phyloP scores from a whole-genome alignment of 2,797 vertebrate species.

The Fringilla coelebs region DNA sequence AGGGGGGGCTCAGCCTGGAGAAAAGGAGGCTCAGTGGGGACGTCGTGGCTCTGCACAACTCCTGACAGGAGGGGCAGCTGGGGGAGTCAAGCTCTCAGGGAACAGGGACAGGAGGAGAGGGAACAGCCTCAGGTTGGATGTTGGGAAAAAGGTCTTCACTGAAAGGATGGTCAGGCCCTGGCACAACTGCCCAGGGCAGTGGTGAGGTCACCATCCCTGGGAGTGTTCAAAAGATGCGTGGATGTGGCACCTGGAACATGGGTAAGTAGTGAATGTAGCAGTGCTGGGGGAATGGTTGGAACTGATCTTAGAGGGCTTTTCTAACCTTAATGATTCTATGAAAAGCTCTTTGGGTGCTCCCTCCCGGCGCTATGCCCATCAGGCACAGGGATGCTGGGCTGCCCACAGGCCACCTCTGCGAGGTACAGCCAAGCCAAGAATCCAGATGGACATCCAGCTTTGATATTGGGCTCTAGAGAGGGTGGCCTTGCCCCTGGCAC shows the following conservation, averaged over 20 bases:
- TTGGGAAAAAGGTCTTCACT: rapidly evolving
- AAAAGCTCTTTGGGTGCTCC: not conserved
- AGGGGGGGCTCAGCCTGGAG: not conserved
- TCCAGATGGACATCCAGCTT: not conserved
- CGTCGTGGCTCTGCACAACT: not conserved
- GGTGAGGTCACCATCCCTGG: not conserved
- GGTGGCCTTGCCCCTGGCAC: not conserved
- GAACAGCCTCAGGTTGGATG: rapidly evolving
- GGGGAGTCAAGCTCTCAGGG: rapidly evolving
- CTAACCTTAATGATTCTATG: not conserved
- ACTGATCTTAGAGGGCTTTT: not conserved
- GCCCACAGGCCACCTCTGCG: not conserved
- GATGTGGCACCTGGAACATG: not conserved
- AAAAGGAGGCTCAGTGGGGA: not conserved
- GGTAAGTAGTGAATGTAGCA: not conserved
- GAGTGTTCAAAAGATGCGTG: not conserved
- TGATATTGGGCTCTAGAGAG: not conserved
- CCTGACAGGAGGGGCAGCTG: not conserved
- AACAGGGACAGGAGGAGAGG: not conserved
- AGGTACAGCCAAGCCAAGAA: not conserved
- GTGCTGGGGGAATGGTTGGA: not conserved
- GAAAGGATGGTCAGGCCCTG: not conserved
- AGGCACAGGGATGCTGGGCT: not conserved
- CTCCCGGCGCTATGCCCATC: not conserved
- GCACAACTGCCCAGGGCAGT: not conserved